These are phyloP conservation scores for Furcifer pardalis DNA, from an alignment of 2,797 vertebrate species.

Conservation along the genomic window DNA sequence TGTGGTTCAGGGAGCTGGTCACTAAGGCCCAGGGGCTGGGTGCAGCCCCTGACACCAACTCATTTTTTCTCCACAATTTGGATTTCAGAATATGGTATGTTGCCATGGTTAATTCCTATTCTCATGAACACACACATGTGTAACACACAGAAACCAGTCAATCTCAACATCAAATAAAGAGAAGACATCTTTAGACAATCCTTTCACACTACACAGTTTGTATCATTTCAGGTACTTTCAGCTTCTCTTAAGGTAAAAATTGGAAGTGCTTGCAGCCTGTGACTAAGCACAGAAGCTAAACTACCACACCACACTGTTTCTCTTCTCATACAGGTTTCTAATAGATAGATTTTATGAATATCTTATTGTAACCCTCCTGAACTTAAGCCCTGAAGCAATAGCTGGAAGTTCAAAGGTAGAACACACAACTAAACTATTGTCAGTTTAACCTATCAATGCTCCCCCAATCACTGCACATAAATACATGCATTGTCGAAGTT, in stretches of 20 bases:
- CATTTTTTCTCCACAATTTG: no score
- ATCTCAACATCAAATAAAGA: no score
- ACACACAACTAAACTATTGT: not conserved
- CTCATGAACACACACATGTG: no score
- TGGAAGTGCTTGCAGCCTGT: not conserved
- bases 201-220: not conserved
- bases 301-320: not conserved
- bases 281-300: conserved; percentile 4
- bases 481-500: not conserved
- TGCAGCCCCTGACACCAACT: no score
- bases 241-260: no score
- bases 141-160: no score
- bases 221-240: not conserved
- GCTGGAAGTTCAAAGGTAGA: not conserved
- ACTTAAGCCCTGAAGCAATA: not conserved
- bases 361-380: not conserved
- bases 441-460: not conserved
- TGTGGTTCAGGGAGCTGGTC: no score
- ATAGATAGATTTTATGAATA: not conserved
- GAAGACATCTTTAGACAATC: not conserved
- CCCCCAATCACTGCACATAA: not conserved
- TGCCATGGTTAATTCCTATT: no score
- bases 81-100: no score
- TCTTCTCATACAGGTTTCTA: not conserved
- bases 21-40: no score